These are phyloP conservation scores for Oxygymnocypris stewartii DNA, from an alignment of 2,113 vertebrate species.

Conservation along the genomic window DNA sequence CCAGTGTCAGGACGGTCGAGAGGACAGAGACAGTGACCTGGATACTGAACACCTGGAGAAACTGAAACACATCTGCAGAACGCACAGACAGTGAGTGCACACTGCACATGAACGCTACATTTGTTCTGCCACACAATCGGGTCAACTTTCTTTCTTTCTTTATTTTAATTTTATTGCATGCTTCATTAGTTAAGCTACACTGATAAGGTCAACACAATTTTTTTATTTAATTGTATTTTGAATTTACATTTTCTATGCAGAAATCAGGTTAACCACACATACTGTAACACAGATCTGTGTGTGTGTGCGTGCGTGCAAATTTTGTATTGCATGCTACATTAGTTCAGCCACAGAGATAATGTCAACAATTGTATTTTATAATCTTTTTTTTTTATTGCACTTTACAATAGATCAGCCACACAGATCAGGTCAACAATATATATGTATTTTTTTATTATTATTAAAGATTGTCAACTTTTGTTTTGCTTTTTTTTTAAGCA, in stretches of 20 bases:
- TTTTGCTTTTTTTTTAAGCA: too few relatives aligned
- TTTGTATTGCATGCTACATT: not conserved
- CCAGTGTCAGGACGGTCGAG: constrained; percentile 52
- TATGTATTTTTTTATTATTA: too few relatives aligned
- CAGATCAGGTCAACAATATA: too few relatives aligned
- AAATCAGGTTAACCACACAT: not conserved
- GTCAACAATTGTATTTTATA: not conserved
- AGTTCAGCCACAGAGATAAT: not conserved
- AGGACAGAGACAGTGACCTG: constrained; percentile 69
- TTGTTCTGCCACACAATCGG: constrained; percentile 5
- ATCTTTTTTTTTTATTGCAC: not conserved
- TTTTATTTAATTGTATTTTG: not conserved
- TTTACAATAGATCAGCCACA: too few relatives aligned
- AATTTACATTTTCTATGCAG: not conserved
- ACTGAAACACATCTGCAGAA: constrained; percentile 86
- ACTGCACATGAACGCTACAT: not conserved
- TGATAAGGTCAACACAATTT: not conserved
- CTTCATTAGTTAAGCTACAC: not conserved
- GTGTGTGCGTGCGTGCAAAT: too few relatives aligned
- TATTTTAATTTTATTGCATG: not conserved
- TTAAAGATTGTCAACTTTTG: too few relatives aligned
- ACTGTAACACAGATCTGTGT: too few relatives aligned
- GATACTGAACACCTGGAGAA: constrained; percentile 80
- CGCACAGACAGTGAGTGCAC: constrained; percentile 86
- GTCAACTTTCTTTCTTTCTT: not conserved